These are phyloP conservation scores for Drosophila infuscata DNA, from an alignment of 2,888 invertebrate species.

Conservation along the genomic window DNA sequence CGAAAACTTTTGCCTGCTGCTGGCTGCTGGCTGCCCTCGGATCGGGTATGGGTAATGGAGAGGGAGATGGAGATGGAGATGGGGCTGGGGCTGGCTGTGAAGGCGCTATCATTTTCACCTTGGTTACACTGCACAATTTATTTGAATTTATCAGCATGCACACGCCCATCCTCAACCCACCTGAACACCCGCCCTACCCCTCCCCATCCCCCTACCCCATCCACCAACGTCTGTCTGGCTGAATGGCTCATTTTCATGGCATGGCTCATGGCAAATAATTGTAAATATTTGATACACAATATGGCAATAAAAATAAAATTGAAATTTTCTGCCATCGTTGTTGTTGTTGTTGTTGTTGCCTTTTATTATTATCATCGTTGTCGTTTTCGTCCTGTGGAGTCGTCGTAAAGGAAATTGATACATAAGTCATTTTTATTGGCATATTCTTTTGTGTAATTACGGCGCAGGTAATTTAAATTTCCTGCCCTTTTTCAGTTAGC, in stretches of 20 bases:
- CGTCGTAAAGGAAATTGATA: conserved; percentile 81
- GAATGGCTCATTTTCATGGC: conserved; percentile 72
- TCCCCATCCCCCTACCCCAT: neutral
- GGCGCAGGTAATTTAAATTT: conserved; percentile 78
- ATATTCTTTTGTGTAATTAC: conserved; percentile 81
- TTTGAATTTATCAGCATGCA: conserved; percentile 77
- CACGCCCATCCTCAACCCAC: conserved; percentile 18
- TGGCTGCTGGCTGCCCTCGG: too few species aligned
- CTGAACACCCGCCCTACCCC: conserved; percentile 2
- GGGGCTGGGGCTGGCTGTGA: neutral
- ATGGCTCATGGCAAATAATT: conserved; percentile 81
- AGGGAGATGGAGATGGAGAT: neutral
- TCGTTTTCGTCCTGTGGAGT: conserved; percentile 52
- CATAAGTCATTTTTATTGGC: conserved; percentile 83
- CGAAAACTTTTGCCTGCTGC: conserved; percentile 67
- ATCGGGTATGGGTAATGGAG: too few species aligned
- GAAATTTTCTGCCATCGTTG: conserved; percentile 66
- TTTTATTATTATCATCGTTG: conserved; percentile 75
- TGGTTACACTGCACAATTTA: conserved; percentile 81
- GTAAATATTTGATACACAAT: conserved; percentile 84
- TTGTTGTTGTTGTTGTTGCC: conserved; percentile 28
- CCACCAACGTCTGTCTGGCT: conserved; percentile 30
- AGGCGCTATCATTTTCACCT: conserved; percentile 80
- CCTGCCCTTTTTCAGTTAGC: conserved; percentile 35
- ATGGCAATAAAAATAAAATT: conserved; percentile 84